Percentiles rank a stretch among this genome's conserved stretches.
phyloP scores from a whole-genome alignment of 2,888 invertebrate species.

The Cepaea hortensis region DNA sequence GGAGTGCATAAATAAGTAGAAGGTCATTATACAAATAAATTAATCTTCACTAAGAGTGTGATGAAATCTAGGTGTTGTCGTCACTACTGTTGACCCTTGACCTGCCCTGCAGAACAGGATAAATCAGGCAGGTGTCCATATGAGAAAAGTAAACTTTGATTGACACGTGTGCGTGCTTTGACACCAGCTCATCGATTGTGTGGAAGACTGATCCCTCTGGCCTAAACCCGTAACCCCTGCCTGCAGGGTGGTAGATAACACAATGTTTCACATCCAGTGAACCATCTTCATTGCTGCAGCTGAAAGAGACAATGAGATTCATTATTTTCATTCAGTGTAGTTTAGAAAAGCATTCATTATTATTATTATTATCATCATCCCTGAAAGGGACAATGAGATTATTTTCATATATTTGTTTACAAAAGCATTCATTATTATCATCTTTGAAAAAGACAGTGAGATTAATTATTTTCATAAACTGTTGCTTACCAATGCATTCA shows the following conservation, averaged over 20 bases:
- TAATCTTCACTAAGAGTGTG: not conserved
- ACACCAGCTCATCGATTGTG: slow-evolving; percentile 49
- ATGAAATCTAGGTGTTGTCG: not conserved
- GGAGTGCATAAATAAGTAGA: too few species aligned
- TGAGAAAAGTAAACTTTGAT: slow-evolving; percentile 48
- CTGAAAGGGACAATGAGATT: not conserved
- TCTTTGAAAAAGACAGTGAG: too few species aligned
- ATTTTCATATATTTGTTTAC: too few species aligned
- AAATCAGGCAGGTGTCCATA: slow-evolving; percentile 46
- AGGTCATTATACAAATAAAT: too few species aligned
- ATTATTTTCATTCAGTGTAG: not conserved
- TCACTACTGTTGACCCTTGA: slow-evolving; percentile 15
- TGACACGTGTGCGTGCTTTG: slow-evolving; percentile 42
- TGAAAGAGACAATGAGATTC: not conserved
- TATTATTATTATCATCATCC: not conserved
- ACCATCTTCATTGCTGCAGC: slow-evolving; percentile 35
- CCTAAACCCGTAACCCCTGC: slow-evolving; percentile 51
- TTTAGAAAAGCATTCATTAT: not conserved
- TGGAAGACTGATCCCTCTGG: slow-evolving; percentile 50
- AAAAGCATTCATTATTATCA: too few species aligned
- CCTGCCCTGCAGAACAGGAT: slow-evolving; percentile 41
- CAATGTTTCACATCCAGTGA: slow-evolving; percentile 45
- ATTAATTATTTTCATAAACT: too few species aligned
- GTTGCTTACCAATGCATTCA: too few species aligned
- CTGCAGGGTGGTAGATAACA: slow-evolving; percentile 40